phyloP scores from a whole-genome alignment of 2,888 invertebrate genomes.

The Uropetala carovei region DNA sequence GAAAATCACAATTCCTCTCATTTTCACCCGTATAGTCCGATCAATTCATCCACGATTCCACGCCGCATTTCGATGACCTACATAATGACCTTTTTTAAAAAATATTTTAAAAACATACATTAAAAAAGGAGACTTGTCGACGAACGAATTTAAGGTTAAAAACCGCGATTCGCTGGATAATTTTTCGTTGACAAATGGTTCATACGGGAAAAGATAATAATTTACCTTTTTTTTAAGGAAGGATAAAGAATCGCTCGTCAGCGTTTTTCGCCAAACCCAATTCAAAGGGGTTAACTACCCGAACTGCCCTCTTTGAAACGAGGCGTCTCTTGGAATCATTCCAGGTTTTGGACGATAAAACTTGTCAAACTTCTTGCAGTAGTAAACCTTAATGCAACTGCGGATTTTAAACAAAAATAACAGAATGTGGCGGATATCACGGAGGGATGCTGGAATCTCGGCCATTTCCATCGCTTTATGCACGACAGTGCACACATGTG shows the following conservation, averaged over 20 bases:
- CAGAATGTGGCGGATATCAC: not conserved
- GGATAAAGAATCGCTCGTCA: not conserved
- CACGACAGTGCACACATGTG: not conserved
- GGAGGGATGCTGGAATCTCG: not conserved
- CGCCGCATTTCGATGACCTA: not conserved
- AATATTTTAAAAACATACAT: no score
- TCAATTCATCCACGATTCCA: not conserved
- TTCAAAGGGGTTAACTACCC: constrained; percentile 1
- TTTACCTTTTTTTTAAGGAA: not conserved
- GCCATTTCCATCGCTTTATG: not conserved
- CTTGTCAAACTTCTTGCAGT: constrained; percentile 34
- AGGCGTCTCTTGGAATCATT: constrained; percentile 45
- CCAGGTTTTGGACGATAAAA: constrained; percentile 38
- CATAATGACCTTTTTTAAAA: not conserved
- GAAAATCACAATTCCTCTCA: not conserved
- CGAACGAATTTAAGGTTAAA: no score
- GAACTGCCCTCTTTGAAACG: not conserved
- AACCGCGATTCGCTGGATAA: not conserved
- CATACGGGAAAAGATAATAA: not conserved
- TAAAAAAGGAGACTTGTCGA: no score
- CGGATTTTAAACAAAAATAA: not conserved
- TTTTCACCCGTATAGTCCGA: not conserved
- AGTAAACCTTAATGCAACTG: not conserved
- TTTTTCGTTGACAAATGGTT: not conserved
- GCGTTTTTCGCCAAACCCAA: not conserved